Conservation (phyloP, 2,113 vertebrate genomes). For the Ictalurus furcatus region DNA sequence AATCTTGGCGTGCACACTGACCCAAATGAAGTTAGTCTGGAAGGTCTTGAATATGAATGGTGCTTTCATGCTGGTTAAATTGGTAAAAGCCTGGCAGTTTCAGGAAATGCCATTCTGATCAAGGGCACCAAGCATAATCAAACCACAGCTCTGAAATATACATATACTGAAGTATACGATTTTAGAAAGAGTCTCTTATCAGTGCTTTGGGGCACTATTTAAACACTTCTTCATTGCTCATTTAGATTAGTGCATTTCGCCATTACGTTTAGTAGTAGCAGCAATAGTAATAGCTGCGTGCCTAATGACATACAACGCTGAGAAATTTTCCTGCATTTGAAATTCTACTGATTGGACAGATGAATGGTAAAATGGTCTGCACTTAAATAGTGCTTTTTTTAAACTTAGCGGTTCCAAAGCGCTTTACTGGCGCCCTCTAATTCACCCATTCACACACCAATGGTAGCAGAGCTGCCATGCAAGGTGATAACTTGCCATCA, state of each 20-base stretch:
- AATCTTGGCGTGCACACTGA: neutral
- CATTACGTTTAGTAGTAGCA: neutral
- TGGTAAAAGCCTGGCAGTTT: neutral
- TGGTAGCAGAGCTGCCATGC: too few species aligned
- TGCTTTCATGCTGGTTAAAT: neutral
- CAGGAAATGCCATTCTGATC: conserved; percentile 5
- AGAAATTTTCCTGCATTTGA: neutral
- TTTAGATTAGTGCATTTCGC: neutral
- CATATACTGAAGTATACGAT: neutral
- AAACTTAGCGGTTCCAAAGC: too few species aligned
- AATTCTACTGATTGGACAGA: neutral
- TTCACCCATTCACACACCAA: too few species aligned
- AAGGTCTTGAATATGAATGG: conserved; percentile 41
- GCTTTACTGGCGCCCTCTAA: too few species aligned
- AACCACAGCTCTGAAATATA: neutral
- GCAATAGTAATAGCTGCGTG: neutral
- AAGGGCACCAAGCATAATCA: neutral
- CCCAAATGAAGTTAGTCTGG: conserved; percentile 38
- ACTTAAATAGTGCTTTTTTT: too few species aligned
- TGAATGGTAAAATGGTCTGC: neutral
- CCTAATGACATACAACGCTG: neutral
- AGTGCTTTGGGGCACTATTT: neutral
- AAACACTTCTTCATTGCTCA: neutral
- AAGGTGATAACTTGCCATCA: too few species aligned
- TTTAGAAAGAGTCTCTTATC: neutral